Percentiles rank a stretch among this genome's conserved stretches.
These are phyloP conservation scores for Apteryx owenii DNA, from an alignment of 2,113 vertebrate species.

Conservation along the genomic window DNA sequence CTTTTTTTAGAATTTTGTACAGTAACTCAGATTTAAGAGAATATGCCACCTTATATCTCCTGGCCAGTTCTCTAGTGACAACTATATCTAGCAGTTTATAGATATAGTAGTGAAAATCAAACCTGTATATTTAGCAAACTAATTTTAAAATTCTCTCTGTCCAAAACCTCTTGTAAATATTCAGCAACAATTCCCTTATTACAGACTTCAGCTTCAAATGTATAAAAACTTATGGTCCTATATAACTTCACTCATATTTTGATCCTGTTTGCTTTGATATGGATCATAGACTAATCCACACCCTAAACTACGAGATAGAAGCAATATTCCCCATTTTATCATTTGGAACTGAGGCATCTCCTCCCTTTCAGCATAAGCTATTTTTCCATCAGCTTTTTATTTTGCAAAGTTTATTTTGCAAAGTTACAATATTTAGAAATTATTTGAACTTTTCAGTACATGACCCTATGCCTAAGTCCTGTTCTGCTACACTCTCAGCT, in stretches of 20 bases:
- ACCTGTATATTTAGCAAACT: background rate
- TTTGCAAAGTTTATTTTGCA: background rate
- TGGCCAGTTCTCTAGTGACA: background rate
- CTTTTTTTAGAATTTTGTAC: background rate
- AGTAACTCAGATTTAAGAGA: background rate
- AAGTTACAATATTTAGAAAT: background rate
- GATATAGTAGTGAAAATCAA: background rate
- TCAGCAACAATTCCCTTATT: background rate
- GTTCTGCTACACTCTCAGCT: background rate
- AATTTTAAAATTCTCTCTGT: background rate
- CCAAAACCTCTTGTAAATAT: background rate
- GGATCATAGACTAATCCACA: background rate
- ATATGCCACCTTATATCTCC: fast-evolving
- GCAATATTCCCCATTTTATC: background rate
- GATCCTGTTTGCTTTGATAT: background rate
- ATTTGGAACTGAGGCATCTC: background rate
- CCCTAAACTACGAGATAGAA: background rate
- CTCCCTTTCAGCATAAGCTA: background rate
- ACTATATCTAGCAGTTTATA: background rate
- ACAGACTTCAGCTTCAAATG: background rate
- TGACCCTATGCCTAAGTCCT: background rate
- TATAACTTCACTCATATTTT: background rate
- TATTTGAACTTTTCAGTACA: background rate
- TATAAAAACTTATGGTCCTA: background rate
- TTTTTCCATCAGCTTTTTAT: background rate